phyloP scores from a whole-genome alignment of 2,113 vertebrate species.

The Hippocampus mohnikei region DNA sequence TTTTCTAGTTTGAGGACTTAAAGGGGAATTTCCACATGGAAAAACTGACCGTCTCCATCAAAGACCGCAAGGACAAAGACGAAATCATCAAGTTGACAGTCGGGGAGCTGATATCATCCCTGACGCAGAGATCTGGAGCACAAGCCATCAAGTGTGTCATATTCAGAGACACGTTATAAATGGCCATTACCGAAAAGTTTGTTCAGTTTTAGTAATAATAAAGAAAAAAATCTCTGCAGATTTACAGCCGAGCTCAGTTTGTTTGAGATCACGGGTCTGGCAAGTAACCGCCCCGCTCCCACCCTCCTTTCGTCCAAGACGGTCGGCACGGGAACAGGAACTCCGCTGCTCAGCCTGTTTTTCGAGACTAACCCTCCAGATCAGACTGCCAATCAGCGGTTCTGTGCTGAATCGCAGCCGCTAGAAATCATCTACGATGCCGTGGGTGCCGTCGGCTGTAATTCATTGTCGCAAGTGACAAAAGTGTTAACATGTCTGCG shows the following conservation, averaged over 20 bases:
- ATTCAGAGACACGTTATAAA: background rate
- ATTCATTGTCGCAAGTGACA: background rate
- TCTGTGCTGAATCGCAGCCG: slow-evolving; percentile 86
- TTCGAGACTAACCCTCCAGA: slow-evolving; percentile 96
- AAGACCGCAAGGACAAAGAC: slow-evolving; percentile 78
- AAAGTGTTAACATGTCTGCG: background rate
- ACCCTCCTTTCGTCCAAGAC: slow-evolving; percentile 82
- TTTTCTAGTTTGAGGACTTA: slow-evolving; percentile 87
- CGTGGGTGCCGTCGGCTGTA: slow-evolving; percentile 70
- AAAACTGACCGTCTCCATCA: slow-evolving; percentile 82
- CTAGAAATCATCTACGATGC: slow-evolving; percentile 96
- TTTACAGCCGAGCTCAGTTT: slow-evolving; percentile 81
- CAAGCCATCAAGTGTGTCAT: slow-evolving; percentile 85
- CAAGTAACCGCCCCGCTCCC: slow-evolving; percentile 70
- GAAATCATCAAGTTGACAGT: slow-evolving; percentile 86
- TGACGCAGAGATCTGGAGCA: slow-evolving; percentile 88
- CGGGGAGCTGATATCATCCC: slow-evolving; percentile 77
- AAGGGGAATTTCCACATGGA: slow-evolving; percentile 85
- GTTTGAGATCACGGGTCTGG: slow-evolving; percentile 85
- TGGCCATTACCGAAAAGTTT: background rate
- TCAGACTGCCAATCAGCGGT: slow-evolving; percentile 81
- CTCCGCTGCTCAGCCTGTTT: slow-evolving; percentile 80
- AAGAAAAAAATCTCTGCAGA: slow-evolving; percentile 58
- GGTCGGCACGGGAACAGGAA: slow-evolving; percentile 63
- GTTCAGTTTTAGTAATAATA: background rate